Conservation (phyloP, 2,797 vertebrate genomes). For the Halcyon chelicuti region DNA sequence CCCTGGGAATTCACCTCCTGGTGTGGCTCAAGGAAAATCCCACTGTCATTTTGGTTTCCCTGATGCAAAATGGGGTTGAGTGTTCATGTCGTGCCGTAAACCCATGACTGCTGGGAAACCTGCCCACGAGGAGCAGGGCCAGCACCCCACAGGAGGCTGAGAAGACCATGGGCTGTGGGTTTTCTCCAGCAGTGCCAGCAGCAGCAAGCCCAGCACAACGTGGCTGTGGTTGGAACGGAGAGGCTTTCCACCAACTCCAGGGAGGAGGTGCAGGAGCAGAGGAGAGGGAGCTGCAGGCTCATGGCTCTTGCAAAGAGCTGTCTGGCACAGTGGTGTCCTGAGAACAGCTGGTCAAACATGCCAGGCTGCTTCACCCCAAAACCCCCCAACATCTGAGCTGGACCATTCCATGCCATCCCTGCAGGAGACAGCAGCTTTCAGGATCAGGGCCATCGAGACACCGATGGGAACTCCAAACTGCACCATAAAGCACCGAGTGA, state of each 20-base stretch:
- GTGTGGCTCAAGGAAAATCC: neutral
- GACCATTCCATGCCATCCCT: accelerated
- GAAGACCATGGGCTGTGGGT: neutral
- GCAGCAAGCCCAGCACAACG: accelerated
- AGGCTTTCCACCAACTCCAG: accelerated
- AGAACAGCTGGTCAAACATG: neutral
- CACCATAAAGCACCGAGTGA: neutral
- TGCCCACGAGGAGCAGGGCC: accelerated
- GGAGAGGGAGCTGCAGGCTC: neutral
- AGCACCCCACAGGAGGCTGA: accelerated
- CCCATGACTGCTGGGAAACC: neutral
- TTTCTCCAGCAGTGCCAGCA: neutral
- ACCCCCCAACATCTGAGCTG: accelerated
- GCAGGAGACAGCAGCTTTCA: neutral
- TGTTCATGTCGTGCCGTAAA: accelerated
- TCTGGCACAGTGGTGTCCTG: accelerated
- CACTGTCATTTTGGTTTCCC: neutral
- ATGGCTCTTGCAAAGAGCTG: neutral
- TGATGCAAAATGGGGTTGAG: accelerated
- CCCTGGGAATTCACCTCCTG: neutral
- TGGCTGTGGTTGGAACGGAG: neutral
- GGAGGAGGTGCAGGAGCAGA: neutral
- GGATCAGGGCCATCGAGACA: accelerated
- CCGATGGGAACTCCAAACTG: neutral
- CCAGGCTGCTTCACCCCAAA: neutral